phyloP scores from a whole-genome alignment of 2,113 vertebrate species.

The Motacilla tschutschensis region DNA sequence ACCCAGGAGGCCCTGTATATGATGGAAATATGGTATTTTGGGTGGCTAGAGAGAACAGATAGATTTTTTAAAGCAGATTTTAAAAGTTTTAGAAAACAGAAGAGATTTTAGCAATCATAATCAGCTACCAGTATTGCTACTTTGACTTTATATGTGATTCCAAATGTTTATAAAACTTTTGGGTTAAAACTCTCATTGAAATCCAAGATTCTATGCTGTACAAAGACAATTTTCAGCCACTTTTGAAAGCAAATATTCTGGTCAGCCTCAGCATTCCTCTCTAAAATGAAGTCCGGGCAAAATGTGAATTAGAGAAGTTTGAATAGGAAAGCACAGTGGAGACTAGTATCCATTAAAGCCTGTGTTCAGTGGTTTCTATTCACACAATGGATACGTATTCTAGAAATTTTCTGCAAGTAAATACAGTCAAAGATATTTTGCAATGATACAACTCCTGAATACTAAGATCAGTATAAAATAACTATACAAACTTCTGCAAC shows the following conservation, averaged over 20 bases:
- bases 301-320: not conserved
- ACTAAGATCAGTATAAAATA: not conserved
- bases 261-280: not conserved
- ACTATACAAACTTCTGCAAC: not conserved
- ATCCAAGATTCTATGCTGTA: not conserved
- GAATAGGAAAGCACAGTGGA: not conserved
- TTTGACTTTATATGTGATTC: not conserved
- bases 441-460: not conserved
- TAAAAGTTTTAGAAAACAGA: not conserved
- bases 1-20: slow-evolving; percentile 70
- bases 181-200: not conserved
- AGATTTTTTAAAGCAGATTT: not conserved
- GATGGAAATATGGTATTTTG: slow-evolving; percentile 71
- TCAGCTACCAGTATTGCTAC: not conserved
- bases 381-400: not conserved
- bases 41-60: slow-evolving; percentile 60
- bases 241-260: not conserved
- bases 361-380: not conserved
- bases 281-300: not conserved
- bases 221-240: not conserved
- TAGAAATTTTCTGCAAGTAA: not conserved
- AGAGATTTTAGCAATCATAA: not conserved
- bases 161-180: rapidly evolving
- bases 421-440: not conserved
- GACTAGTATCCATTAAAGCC: not conserved